phyloP scores from a whole-genome alignment of 2,113 vertebrate species.

The Pongo abelii region DNA sequence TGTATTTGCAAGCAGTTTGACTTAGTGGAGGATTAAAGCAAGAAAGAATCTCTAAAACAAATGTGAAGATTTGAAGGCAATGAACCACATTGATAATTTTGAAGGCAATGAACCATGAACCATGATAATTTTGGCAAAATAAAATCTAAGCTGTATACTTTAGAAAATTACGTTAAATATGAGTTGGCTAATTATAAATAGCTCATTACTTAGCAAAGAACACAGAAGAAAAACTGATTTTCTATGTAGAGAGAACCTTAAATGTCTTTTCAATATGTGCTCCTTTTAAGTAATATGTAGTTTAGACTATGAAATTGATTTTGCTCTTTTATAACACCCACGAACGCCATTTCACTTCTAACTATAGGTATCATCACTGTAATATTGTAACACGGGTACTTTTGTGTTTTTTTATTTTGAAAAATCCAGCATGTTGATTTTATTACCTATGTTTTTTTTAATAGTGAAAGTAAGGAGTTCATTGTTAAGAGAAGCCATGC shows the following conservation, averaged over 20 bases:
- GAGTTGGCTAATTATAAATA: constrained; percentile 48
- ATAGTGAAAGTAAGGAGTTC: not conserved
- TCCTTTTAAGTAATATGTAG: not conserved
- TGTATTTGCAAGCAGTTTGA: constrained; percentile 14
- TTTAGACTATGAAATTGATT: constrained; percentile 3
- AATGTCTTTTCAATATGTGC: not conserved
- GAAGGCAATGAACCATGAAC: constrained; percentile 33
- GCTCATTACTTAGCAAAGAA: not conserved
- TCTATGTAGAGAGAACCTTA: not conserved
- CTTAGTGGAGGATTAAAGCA: constrained; percentile 38
- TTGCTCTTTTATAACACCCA: not conserved
- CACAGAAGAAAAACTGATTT: not conserved
- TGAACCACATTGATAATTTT: constrained; percentile 13
- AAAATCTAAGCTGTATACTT: constrained; percentile 41
- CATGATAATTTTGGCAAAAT: constrained; percentile 59
- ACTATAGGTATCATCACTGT: not conserved
- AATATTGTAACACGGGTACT: not conserved
- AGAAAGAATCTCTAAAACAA: constrained; percentile 17
- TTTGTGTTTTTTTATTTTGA: not conserved
- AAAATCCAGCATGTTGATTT: not conserved
- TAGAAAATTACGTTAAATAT: constrained; percentile 29
- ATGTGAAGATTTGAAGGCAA: constrained; percentile 47
- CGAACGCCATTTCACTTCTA: not conserved
- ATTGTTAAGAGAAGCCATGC: not conserved
- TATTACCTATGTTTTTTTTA: not conserved